A percentile compares a stretch with the other conserved stretches of the same genome.
phyloP scores from a whole-genome alignment of 2,797 vertebrate species.

The Gastrophryne carolinensis region DNA sequence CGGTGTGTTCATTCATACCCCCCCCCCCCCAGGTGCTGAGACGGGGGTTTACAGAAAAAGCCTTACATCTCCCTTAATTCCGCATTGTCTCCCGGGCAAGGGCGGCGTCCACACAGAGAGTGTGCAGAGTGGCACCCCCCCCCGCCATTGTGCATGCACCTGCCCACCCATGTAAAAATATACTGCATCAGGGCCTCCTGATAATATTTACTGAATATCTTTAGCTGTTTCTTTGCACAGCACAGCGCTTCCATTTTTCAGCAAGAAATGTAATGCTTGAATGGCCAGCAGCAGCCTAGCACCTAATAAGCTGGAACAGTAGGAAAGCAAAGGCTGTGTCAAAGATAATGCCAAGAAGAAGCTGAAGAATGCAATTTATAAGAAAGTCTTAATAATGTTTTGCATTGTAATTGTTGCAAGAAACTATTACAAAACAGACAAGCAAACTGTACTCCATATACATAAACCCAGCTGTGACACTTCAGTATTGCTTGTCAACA shows the following conservation, averaged over 20 bases:
- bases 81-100: too few relatives aligned
- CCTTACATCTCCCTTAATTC: too few relatives aligned
- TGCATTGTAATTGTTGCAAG: conserved; percentile 22
- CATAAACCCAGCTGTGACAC: conserved; percentile 25
- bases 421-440: conserved; percentile 10
- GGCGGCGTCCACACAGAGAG: too few relatives aligned
- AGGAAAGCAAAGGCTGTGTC: conserved; percentile 26
- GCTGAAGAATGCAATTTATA: conserved; percentile 20
- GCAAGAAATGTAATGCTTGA: conserved; percentile 21
- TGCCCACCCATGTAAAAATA: too few relatives aligned
- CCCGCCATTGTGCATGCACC: too few relatives aligned
- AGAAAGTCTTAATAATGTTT: conserved; percentile 26
- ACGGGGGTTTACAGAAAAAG: too few relatives aligned
- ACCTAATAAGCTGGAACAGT: conserved; percentile 36
- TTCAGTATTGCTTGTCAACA: conserved; percentile 16
- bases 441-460: not conserved
- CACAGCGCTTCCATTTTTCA: not conserved
- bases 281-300: conserved; percentile 16
- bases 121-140: too few relatives aligned
- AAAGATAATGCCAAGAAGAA: conserved; percentile 28
- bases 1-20: too few relatives aligned
- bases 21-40: too few relatives aligned
- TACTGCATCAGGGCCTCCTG: too few relatives aligned
- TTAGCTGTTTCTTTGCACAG: not conserved
- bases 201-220: conserved; percentile 8